These are phyloP conservation scores for Bos javanicus DNA, from an alignment of 2,113 vertebrate species.

Conservation along the genomic window DNA sequence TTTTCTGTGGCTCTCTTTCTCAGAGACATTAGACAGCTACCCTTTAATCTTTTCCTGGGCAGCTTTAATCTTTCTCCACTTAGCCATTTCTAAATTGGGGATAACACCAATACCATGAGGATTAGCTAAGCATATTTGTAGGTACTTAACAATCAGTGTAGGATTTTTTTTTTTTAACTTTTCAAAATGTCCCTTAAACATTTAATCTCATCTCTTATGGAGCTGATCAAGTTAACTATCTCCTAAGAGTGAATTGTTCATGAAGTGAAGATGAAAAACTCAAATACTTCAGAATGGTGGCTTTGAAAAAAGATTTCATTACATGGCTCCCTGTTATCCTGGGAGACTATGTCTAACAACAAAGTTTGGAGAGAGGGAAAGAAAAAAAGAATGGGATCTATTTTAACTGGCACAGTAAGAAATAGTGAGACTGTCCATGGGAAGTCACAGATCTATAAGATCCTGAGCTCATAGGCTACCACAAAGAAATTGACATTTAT, in stretches of 20 bases:
- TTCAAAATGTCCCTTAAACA: background rate
- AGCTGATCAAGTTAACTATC: background rate
- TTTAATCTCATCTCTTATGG: background rate
- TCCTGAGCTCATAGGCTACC: background rate
- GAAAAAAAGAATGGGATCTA: background rate
- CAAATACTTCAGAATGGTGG: background rate
- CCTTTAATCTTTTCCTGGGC: constrained; percentile 50
- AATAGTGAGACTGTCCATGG: background rate
- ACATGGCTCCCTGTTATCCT: background rate
- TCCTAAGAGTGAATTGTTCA: background rate
- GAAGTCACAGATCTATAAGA: background rate
- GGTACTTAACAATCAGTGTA: background rate
- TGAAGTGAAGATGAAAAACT: background rate
- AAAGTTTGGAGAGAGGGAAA: background rate
- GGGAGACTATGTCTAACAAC: background rate
- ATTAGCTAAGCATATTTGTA: constrained; percentile 36
- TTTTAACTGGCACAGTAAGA: background rate
- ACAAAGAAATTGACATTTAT: background rate
- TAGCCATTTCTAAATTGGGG: constrained; percentile 50
- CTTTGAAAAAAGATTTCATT: background rate
- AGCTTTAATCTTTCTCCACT: constrained; percentile 41
- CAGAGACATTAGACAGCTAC: constrained; percentile 26
- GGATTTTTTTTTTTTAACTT: background rate
- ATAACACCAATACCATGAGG: background rate
- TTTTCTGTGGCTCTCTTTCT: constrained; percentile 19